phyloP scores from a whole-genome alignment of 2,888 invertebrate species.

The Lagria hirta region DNA sequence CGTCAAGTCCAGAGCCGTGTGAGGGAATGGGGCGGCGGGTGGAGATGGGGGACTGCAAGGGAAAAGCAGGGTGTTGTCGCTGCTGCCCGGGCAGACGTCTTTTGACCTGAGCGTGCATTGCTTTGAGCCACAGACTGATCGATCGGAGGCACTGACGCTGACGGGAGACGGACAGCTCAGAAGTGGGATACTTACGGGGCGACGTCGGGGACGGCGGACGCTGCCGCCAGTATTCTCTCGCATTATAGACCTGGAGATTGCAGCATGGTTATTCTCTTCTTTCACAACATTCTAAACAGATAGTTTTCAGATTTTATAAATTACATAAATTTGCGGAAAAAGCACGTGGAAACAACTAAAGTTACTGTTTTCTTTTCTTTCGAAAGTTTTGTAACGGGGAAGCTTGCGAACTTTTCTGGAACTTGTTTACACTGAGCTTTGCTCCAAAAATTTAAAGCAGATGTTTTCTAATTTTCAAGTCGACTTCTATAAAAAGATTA shows the following conservation, averaged over 20 bases:
- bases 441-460: too few relatives aligned
- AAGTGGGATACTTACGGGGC: conserved; percentile 36
- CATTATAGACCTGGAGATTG: conserved; percentile 36
- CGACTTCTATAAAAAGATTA: too few relatives aligned
- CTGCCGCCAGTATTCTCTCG: conserved; percentile 37
- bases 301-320: too few relatives aligned
- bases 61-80: conserved; percentile 45
- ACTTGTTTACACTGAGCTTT: too few relatives aligned
- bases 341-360: too few relatives aligned
- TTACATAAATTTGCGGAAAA: too few relatives aligned
- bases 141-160: conserved; percentile 53
- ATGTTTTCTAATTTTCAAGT: too few relatives aligned
- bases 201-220: conserved; percentile 31
- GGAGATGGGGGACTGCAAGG: conserved; percentile 36
- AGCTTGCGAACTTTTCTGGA: too few relatives aligned
- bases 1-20: conserved; percentile 34
- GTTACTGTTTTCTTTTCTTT: too few relatives aligned
- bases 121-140: conserved; percentile 56
- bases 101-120: conserved; percentile 56
- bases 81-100: conserved; percentile 55
- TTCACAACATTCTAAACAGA: too few relatives aligned
- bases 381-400: too few relatives aligned
- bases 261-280: too few relatives aligned
- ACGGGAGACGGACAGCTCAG: conserved; percentile 56
- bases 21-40: conserved; percentile 28